A percentile compares a stretch with the other conserved stretches of the same genome.
Conservation (phyloP, 1,140 invertebrate species). For the Penaeus vannamei region DNA sequence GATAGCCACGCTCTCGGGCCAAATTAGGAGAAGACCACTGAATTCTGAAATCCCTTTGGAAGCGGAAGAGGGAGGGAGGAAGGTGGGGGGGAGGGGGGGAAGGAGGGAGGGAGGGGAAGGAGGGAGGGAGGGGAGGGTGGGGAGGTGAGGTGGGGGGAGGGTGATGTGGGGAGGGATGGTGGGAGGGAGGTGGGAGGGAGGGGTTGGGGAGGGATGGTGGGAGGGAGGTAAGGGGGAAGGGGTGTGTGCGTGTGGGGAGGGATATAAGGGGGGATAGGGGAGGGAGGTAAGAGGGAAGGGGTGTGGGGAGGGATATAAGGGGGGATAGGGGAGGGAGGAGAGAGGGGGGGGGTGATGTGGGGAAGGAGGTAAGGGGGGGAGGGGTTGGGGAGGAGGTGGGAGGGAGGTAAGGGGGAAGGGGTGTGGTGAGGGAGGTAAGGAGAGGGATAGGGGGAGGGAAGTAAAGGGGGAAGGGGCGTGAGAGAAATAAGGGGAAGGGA, state of each 20-base stretch:
- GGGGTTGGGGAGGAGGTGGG: neutral
- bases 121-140: neutral
- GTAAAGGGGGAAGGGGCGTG: neutral
- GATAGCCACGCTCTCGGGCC: too few relatives aligned
- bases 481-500: neutral
- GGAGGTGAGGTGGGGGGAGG: neutral
- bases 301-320: neutral
- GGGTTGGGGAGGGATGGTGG: neutral
- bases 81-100: neutral
- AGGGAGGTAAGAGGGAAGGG: neutral
- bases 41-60: too few relatives aligned
- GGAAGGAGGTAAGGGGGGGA: neutral
- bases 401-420: neutral
- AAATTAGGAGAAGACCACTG: too few relatives aligned
- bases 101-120: neutral
- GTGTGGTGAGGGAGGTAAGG: neutral
- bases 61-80: neutral
- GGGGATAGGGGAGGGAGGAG: neutral
- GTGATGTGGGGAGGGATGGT: too few relatives aligned
- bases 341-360: neutral
- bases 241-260: neutral
- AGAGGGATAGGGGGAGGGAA: neutral
- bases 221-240: neutral
- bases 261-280: neutral
- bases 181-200: neutral